Evolutionary conservation across 1,140 invertebrate genomes (phyloP).

Genomic region (Branchinecta lindahli): DNA sequence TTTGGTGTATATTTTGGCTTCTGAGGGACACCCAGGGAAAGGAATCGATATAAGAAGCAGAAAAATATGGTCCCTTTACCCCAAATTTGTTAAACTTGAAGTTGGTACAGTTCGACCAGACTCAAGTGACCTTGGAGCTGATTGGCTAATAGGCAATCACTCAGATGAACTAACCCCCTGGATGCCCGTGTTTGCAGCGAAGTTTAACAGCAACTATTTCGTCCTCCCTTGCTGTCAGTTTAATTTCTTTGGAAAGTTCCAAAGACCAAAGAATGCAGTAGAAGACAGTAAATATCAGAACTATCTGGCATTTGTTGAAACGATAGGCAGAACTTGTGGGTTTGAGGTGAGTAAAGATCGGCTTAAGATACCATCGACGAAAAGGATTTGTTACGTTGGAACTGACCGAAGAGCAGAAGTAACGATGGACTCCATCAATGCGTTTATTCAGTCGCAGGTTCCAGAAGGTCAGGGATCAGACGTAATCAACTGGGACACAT

Average conservation of each 20-base stretch:
- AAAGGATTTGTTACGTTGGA: constrained; percentile 68
- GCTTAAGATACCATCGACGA: constrained; percentile 88
- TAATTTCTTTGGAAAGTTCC: constrained; percentile 75
- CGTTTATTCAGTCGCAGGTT: constrained; percentile 32
- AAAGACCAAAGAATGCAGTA: constrained; percentile 13
- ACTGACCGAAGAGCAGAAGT: constrained; percentile 33
- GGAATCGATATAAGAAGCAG: constrained; percentile 79
- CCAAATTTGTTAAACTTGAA: constrained; percentile 32
- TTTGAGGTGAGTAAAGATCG: constrained; percentile 61
- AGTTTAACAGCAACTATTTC: constrained; percentile 55
- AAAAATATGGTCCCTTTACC: constrained; percentile 76
- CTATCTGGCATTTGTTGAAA: constrained; percentile 61
- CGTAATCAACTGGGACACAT: constrained; percentile 31
- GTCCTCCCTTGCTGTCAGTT: constrained; percentile 85
- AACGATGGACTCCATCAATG: constrained; percentile 30
- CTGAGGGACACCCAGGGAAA: constrained; percentile 66
- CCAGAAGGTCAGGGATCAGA: constrained; percentile 7
- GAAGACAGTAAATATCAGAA: constrained; percentile 55
- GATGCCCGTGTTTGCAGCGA: constrained; percentile 79
- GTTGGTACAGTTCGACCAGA: constrained; percentile 50
- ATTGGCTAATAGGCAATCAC: constrained; percentile 97
- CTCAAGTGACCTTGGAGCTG: constrained; percentile 51
- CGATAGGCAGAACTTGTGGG: constrained; percentile 52
- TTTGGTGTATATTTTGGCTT: constrained; percentile 67
- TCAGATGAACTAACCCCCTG: constrained; percentile 96